These are phyloP conservation scores for Suillia variegata DNA, from an alignment of 2,888 invertebrate genomes.

Conservation along the genomic window DNA sequence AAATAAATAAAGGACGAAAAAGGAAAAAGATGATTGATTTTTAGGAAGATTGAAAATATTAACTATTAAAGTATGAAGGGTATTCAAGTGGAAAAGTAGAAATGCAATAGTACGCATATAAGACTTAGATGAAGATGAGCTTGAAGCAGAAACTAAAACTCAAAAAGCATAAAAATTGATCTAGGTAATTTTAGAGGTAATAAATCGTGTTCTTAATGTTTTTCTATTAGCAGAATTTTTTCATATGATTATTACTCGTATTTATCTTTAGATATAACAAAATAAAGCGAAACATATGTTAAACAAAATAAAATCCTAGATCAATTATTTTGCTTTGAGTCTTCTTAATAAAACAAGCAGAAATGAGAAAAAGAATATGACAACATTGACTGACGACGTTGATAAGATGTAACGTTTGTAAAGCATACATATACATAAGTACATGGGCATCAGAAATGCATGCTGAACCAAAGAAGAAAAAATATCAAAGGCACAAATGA, in stretches of 20 bases:
- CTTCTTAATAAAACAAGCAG: slow-evolving; percentile 2
- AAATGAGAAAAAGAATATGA: slow-evolving; percentile 21
- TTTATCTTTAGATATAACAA: too few species aligned
- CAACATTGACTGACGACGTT: slow-evolving; percentile 24
- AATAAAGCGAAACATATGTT: too few species aligned
- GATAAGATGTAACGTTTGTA: slow-evolving; percentile 20
- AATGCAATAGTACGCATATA: slow-evolving; percentile 23
- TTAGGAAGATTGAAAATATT: slow-evolving; percentile 37
- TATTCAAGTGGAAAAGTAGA: slow-evolving; percentile 21
- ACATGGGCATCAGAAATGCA: too few species aligned
- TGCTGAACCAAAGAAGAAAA: slow-evolving; percentile 14
- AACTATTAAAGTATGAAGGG: slow-evolving; percentile 20
- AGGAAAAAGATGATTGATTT: slow-evolving; percentile 51
- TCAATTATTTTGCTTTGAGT: too few species aligned
- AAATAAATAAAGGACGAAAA: not conserved
- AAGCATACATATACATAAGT: too few species aligned
- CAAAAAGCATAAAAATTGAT: too few species aligned
- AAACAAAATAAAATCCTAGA: too few species aligned
- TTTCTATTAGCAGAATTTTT: too few species aligned
- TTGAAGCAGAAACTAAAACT: slow-evolving; percentile 7
- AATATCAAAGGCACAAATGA: slow-evolving; percentile 17
- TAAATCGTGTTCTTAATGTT: too few species aligned
- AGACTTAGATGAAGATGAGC: slow-evolving; percentile 1
- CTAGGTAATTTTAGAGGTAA: too few species aligned
- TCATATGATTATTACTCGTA: too few species aligned